Percentiles rank a stretch among this genome's conserved stretches.
Evolutionary conservation across 1,140 invertebrate genomes (phyloP).

Genomic region (Zaprionus vittiger): DNA sequence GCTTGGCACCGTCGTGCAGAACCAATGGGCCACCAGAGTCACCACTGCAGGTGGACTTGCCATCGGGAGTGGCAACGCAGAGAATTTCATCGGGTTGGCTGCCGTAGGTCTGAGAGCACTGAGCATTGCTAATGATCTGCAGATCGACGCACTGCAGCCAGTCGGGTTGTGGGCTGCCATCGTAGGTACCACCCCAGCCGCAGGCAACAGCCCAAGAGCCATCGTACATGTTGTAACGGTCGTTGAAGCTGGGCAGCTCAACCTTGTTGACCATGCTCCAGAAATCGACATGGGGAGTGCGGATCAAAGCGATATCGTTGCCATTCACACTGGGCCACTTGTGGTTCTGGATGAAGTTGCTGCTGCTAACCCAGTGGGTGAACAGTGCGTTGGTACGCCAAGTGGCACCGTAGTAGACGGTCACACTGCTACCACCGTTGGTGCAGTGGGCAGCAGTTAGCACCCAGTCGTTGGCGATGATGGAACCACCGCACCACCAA

Average conservation of each 20-base stretch:
- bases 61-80: slow-evolving; percentile 39
- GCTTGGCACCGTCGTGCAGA: slow-evolving; percentile 76
- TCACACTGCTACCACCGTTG: slow-evolving; percentile 40
- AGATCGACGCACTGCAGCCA: slow-evolving; percentile 55
- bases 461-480: slow-evolving; percentile 86
- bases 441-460: slow-evolving; percentile 87
- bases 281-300: slow-evolving; percentile 33
- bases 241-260: slow-evolving; percentile 38
- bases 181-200: slow-evolving; percentile 48
- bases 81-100: slow-evolving; percentile 32
- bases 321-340: slow-evolving; percentile 42
- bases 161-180: slow-evolving; percentile 36
- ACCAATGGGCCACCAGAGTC: slow-evolving; percentile 86
- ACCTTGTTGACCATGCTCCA: slow-evolving; percentile 33
- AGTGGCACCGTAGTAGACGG: slow-evolving; percentile 53
- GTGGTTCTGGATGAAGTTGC: slow-evolving; percentile 41
- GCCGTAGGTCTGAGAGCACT: slow-evolving; percentile 61
- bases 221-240: slow-evolving; percentile 29
- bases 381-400: slow-evolving; percentile 41
- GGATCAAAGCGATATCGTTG: slow-evolving; percentile 45
- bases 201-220: slow-evolving; percentile 42
- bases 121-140: slow-evolving; percentile 45
- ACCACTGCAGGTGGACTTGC: slow-evolving; percentile 77
- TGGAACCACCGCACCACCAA: slow-evolving; percentile 87
- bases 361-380: slow-evolving; percentile 34